Percentiles rank a stretch among this genome's conserved stretches.
Conservation (phyloP, 2,888 invertebrate genomes). For the Crossocerus cetratus region DNA sequence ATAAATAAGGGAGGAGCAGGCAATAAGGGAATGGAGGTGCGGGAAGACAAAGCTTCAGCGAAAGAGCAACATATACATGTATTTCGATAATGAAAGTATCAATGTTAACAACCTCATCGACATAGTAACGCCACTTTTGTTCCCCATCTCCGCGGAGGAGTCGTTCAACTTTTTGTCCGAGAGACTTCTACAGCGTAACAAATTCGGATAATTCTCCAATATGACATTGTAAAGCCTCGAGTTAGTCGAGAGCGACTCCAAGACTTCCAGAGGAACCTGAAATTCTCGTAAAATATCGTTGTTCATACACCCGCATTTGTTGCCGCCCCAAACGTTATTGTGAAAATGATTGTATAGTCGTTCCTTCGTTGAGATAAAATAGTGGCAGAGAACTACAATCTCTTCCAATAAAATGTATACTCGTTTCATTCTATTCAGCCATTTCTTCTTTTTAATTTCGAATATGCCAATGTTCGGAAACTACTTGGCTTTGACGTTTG, state of each 20-base stretch:
- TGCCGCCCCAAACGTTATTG: no score
- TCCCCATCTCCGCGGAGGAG: conserved; percentile 71
- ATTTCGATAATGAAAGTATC: background rate
- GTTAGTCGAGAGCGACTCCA: conserved; percentile 82
- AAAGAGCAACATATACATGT: background rate
- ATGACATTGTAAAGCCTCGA: conserved; percentile 84
- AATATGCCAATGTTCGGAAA: no score
- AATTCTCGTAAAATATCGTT: conserved; percentile 56
- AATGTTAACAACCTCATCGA: conserved; percentile 77
- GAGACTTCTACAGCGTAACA: conserved; percentile 81
- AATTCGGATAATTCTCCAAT: conserved; percentile 85
- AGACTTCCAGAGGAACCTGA: conserved; percentile 82
- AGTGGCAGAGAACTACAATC: no score
- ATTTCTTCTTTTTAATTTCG: no score
- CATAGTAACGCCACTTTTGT: conserved; percentile 81
- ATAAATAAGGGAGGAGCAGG: background rate
- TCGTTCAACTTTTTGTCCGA: conserved; percentile 82
- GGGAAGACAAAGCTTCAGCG: background rate
- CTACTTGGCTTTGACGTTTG: background rate
- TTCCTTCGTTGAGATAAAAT: no score
- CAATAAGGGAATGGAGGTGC: background rate
- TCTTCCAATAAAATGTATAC: no score
- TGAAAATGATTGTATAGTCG: no score
- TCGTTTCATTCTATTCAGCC: no score
- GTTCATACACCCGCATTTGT: no score